These are phyloP conservation scores for Ernsta delagoae DNA, from an alignment of 2,888 invertebrate species.

Conservation along the genomic window DNA sequence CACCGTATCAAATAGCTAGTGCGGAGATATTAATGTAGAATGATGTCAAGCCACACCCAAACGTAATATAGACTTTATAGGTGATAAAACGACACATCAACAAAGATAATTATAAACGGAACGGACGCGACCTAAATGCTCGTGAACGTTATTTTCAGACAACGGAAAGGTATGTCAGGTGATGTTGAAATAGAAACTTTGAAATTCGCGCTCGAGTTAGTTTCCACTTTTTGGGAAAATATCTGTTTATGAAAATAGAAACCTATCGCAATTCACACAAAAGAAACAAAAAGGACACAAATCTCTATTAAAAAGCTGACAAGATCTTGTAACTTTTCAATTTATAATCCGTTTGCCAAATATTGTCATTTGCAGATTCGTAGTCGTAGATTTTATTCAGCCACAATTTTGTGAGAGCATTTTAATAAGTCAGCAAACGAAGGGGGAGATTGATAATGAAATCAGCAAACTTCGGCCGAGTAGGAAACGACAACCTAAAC, in stretches of 20 bases:
- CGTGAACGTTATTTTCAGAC: slow-evolving; percentile 74
- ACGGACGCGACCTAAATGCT: slow-evolving; percentile 74
- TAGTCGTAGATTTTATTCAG: slow-evolving; percentile 10
- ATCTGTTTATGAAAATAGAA: slow-evolving; percentile 8
- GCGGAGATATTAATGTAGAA: slow-evolving; percentile 14
- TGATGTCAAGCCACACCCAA: slow-evolving; percentile 39
- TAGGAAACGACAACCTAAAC: slow-evolving; percentile 8
- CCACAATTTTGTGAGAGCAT: slow-evolving; percentile 17
- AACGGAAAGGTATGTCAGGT: slow-evolving; percentile 69
- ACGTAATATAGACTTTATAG: slow-evolving; percentile 42
- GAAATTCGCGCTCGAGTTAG: slow-evolving; percentile 22
- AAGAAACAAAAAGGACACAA: neutral
- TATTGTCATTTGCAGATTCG: too few species aligned
- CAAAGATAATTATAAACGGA: slow-evolving; percentile 74
- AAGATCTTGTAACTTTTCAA: too few species aligned
- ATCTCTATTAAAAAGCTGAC: neutral
- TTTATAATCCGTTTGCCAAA: too few species aligned
- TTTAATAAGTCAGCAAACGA: slow-evolving; percentile 30
- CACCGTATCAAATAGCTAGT: neutral
- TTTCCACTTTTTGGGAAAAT: slow-evolving; percentile 29
- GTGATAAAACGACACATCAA: slow-evolving; percentile 66
- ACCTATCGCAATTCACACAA: neutral
- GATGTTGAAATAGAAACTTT: slow-evolving; percentile 65
- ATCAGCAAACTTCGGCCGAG: slow-evolving; percentile 13
- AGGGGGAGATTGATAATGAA: slow-evolving; percentile 21